phyloP scores from a whole-genome alignment of 2,797 vertebrate genomes.

The Alectoris magna region DNA sequence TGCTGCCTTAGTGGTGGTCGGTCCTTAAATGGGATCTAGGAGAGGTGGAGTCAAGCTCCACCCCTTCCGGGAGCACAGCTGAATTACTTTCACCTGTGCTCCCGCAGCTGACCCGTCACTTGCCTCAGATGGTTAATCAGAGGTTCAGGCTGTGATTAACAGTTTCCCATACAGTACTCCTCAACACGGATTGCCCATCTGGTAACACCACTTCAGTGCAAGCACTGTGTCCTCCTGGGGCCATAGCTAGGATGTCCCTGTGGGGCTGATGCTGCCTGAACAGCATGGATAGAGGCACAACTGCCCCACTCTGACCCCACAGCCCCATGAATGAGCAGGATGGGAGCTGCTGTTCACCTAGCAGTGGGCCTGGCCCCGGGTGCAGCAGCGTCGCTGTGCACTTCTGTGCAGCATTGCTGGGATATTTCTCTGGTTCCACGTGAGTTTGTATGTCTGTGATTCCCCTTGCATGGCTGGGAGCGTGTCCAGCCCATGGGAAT shows the following conservation, averaged over 20 bases:
- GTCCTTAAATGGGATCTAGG: too few species aligned
- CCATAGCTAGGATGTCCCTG: neutral
- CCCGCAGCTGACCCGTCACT: too few species aligned
- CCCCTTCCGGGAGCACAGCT: too few species aligned
- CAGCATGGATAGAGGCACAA: neutral
- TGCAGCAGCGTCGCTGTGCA: fast-evolving
- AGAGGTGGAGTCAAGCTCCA: too few species aligned
- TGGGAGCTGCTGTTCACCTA: neutral
- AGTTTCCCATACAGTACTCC: neutral
- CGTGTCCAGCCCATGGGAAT: neutral
- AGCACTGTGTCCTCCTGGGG: fast-evolving
- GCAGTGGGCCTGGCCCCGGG: neutral
- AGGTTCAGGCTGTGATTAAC: too few species aligned
- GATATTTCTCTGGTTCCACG: neutral
- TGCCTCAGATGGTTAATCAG: too few species aligned
- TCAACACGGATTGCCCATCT: neutral
- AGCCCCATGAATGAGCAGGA: neutral
- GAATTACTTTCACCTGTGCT: too few species aligned
- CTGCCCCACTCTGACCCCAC: neutral
- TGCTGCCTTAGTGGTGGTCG: too few species aligned
- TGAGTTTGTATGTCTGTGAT: neutral
- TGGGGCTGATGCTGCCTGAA: neutral
- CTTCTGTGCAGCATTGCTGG: fast-evolving
- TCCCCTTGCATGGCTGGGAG: neutral
- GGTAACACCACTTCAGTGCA: neutral